Base-by-base conservation (phyloP, 1,140 invertebrate genomes). In the Dermatophagoides farinae region DNA sequence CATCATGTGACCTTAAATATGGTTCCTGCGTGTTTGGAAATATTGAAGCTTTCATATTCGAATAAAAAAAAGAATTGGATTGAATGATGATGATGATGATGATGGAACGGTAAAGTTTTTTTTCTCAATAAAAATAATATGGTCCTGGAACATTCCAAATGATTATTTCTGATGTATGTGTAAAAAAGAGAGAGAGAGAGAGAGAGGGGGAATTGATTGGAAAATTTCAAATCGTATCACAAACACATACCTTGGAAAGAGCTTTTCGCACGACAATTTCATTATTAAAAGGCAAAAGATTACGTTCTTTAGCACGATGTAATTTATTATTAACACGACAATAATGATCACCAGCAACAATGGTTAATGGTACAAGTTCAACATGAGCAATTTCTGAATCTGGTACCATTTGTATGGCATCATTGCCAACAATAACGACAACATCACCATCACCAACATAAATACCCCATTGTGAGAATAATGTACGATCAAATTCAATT, bases 301-400 rank as follows among this genome's bases (percentile, higher is more conserved):
- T 55, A 9, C 68, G 57, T 25, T 67, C 65, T 61, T 67, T 67
- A 20, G 67, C 67, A 16, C 63, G 66, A 8, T 69, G 68, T 16
- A 57, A 60, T 61, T 69, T 68, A 62, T 71, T 71, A 60, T 71
- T 71, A 2, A 70, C 65, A 23, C 69, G 59, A n/a, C 68, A 69
- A 41, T 64, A 60, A 57, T 62, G 67, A 23, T 64, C 51, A 6
- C 65, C 67, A 0, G 66, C 67, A 14, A 70, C 63, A 11, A 66
- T 65, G 11, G 39, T 53, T 14, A 70, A 49, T 6, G 46, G 43
- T 23, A 62, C 60, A 18, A 58, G 54, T 39, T 64, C 22, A 11
- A 70, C 65, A 12, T 61, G 50, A 1, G 66, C 69, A 12, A 62
- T 51, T 11, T 63, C 52, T 11, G 44, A 60, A 11, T 62, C 57